Conservation (phyloP, 2,797 vertebrate species). For the Philypnodon macrostomus region DNA sequence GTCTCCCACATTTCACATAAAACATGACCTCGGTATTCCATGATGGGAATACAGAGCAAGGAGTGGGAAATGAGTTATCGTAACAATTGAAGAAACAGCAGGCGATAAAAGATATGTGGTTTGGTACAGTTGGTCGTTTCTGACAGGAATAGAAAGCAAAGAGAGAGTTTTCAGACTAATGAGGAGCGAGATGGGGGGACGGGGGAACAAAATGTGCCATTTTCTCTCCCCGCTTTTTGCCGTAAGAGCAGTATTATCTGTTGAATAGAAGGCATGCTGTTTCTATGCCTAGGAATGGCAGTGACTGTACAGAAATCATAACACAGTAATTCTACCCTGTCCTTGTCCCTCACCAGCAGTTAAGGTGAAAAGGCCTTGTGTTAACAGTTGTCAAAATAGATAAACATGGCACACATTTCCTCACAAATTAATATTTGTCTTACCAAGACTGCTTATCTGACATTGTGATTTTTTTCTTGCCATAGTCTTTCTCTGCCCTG, state of each 20-base stretch:
- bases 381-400: no score
- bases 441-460: constrained; percentile 15
- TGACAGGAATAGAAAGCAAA: constrained; percentile 65
- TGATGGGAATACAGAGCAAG: constrained; percentile 48
- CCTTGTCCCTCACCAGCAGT: constrained; percentile 40
- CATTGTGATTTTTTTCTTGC: constrained; percentile 19
- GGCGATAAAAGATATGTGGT: constrained; percentile 57
- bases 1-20: constrained; percentile 65
- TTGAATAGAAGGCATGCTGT: constrained; percentile 50
- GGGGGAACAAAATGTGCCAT: constrained; percentile 66
- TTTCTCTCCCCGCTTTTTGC: constrained; percentile 55
- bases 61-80: constrained; percentile 67
- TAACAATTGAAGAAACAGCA: constrained; percentile 67
- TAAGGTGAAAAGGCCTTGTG: constrained; percentile 42
- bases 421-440: constrained; percentile 38
- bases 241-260: constrained; percentile 56
- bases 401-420: constrained; percentile 26
- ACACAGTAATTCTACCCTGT: constrained; percentile 51
- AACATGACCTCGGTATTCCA: constrained; percentile 67
- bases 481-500: constrained; percentile 96
- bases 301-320: constrained; percentile 48
- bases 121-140: constrained; percentile 50
- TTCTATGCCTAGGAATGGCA: constrained; percentile 54
- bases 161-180: constrained; percentile 65
- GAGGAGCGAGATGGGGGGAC: constrained; percentile 54